These are phyloP conservation scores for Psilopogon haemacephalus DNA, from an alignment of 2,113 vertebrate genomes.

Conservation along the genomic window DNA sequence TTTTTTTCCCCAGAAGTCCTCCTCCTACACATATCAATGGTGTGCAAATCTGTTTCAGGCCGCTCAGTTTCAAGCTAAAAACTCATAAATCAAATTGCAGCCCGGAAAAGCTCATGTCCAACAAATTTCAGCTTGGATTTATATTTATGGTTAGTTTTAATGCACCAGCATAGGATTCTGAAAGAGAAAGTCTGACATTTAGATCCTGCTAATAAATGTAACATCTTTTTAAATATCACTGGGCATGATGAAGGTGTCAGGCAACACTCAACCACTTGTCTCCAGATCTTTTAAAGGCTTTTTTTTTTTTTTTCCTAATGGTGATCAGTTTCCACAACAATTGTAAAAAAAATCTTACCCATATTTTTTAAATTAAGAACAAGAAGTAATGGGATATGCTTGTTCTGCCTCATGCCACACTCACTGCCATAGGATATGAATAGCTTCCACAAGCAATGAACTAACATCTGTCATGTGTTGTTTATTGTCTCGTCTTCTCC, in stretches of 20 bases:
- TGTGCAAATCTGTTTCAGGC: not conserved
- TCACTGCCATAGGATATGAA: not conserved
- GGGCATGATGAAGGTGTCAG: not conserved
- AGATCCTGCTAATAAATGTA: not conserved
- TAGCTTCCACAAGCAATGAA: not conserved
- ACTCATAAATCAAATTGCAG: not conserved
- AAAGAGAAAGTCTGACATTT: not conserved
- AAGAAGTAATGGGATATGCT: not conserved
- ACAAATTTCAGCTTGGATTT: not conserved
- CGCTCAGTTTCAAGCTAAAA: not conserved
- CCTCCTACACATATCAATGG: not conserved
- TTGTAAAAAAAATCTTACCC: not conserved
- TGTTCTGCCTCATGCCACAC: not conserved
- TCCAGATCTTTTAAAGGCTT: not conserved
- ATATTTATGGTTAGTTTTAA: slow-evolving; percentile 11
- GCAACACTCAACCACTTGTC: not conserved
- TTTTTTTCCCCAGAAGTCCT: not conserved
- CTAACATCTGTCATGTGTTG: not conserved
- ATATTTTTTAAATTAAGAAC: not conserved
- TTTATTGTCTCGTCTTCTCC: not conserved
- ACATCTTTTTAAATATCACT: not conserved
- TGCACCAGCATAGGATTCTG: not conserved
- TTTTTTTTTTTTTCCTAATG: not conserved
- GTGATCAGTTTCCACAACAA: not conserved
- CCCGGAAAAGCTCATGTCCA: not conserved